These are phyloP conservation scores for Apotomis capreana DNA, from an alignment of 2,888 invertebrate genomes.

Conservation along the genomic window DNA sequence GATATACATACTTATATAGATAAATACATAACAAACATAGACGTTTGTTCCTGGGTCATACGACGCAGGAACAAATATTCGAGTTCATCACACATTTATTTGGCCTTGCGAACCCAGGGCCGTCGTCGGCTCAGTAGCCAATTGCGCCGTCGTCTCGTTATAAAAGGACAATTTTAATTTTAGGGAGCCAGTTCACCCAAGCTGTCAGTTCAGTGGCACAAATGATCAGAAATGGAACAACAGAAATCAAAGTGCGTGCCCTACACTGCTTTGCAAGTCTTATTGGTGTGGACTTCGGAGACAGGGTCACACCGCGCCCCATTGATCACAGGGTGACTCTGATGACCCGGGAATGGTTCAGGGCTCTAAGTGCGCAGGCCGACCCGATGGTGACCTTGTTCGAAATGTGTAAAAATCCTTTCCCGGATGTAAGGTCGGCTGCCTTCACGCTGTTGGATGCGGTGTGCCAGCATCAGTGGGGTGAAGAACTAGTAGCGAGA, in stretches of 20 bases:
- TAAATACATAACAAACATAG: no score
- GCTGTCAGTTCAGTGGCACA: constrained; percentile 84
- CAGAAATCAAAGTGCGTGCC: constrained; percentile 87
- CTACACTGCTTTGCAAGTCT: constrained; percentile 86
- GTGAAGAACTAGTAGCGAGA: constrained; percentile 87
- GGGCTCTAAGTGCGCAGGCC: constrained; percentile 66
- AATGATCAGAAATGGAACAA: constrained; percentile 84
- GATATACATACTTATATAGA: no score
- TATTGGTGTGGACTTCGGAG: constrained; percentile 74
- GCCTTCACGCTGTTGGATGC: constrained; percentile 86
- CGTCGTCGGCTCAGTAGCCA: no score
- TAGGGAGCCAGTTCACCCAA: constrained; percentile 71
- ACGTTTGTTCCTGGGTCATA: no score
- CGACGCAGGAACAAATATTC: no score
- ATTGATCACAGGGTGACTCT: constrained; percentile 75
- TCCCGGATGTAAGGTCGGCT: constrained; percentile 89
- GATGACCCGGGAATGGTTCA: constrained; percentile 81
- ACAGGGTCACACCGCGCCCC: constrained; percentile 64
- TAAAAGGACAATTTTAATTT: constrained; percentile 42
- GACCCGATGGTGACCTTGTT: constrained; percentile 85
- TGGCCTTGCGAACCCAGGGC: no score
- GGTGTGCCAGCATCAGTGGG: constrained; percentile 90
- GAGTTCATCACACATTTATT: no score
- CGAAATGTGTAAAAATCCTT: constrained; percentile 89
- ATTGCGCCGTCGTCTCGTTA: no score